Evolutionary conservation across 2,797 vertebrate genomes (phyloP).

Genomic region (Hyperoplus lanceolatus): DNA sequence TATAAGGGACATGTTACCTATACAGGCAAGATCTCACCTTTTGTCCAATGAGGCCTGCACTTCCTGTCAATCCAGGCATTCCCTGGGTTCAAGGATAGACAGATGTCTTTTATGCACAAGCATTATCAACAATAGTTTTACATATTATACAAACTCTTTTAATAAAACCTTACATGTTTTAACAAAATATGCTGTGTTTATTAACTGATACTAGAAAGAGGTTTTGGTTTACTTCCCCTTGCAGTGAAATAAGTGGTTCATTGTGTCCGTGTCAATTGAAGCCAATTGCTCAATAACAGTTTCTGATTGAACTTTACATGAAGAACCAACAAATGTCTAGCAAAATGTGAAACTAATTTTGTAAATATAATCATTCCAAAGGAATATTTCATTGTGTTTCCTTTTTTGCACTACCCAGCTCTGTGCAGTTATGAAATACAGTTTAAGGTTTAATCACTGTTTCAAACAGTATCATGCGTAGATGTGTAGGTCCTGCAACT

Average conservation of each 20-base stretch:
- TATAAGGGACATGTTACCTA: constrained; percentile 6
- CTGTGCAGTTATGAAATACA: not conserved
- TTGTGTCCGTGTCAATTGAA: constrained; percentile 13
- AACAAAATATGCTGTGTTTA: not conserved
- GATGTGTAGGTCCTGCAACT: not conserved
- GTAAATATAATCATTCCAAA: not conserved
- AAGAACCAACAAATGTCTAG: not conserved
- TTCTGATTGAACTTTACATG: constrained; percentile 13
- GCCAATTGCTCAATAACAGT: constrained; percentile 20
- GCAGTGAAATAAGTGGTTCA: constrained; percentile 27
- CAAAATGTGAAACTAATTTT: constrained; percentile 15
- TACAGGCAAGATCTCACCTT: constrained; percentile 84
- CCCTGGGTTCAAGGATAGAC: constrained; percentile 83
- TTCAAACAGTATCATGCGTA: not conserved
- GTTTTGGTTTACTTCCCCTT: constrained; percentile 11
- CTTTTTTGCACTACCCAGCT: not conserved
- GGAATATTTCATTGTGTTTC: not conserved
- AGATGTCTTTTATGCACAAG: not conserved
- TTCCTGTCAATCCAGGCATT: constrained; percentile 92
- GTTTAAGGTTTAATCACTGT: not conserved
- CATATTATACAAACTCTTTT: not conserved
- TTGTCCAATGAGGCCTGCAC: constrained; percentile 87
- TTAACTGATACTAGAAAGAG: constrained; percentile 17
- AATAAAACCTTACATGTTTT: constrained; percentile 3
- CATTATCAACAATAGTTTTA: not conserved